These are phyloP conservation scores for Corbicula japonica DNA, from an alignment of 2,888 invertebrate species.

Conservation along the genomic window DNA sequence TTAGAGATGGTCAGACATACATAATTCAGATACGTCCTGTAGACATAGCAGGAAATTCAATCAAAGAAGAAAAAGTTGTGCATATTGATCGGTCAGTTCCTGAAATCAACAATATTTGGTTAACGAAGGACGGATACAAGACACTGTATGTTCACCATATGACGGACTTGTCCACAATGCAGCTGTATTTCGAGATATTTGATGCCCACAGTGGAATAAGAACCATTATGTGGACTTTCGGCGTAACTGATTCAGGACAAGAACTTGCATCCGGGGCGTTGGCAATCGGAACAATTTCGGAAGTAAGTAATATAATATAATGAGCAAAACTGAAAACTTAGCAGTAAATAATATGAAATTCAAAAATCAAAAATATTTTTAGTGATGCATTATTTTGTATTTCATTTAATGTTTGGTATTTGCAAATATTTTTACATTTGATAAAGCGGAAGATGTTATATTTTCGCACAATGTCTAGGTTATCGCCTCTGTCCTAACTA, in stretches of 20 bases:
- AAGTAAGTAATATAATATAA: background rate
- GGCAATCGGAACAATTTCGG: background rate
- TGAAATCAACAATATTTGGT: slow-evolving; percentile 62
- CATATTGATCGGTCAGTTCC: slow-evolving; percentile 67
- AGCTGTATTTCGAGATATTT: slow-evolving; percentile 58
- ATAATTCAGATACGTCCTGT: slow-evolving; percentile 54
- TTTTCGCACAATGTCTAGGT: too few species aligned
- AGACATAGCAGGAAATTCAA: slow-evolving; percentile 61
- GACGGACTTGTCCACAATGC: slow-evolving; percentile 67
- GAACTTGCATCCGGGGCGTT: slow-evolving; percentile 23
- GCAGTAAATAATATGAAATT: background rate
- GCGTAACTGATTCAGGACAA: slow-evolving; percentile 35
- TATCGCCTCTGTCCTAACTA: too few species aligned
- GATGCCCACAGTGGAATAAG: slow-evolving; percentile 69
- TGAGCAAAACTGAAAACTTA: background rate
- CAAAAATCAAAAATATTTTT: too few species aligned
- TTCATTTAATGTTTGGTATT: too few species aligned
- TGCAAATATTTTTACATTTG: too few species aligned
- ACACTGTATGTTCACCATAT: slow-evolving; percentile 67
- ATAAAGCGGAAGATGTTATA: too few species aligned
- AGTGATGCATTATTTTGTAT: too few species aligned
- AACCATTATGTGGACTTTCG: slow-evolving; percentile 66
- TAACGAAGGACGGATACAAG: slow-evolving; percentile 59
- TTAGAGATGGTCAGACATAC: slow-evolving; percentile 66
- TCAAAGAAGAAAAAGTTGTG: slow-evolving; percentile 51